Evolutionary conservation across 2,113 vertebrate genomes (phyloP).

Genomic region (Pristiophorus japonicus): DNA sequence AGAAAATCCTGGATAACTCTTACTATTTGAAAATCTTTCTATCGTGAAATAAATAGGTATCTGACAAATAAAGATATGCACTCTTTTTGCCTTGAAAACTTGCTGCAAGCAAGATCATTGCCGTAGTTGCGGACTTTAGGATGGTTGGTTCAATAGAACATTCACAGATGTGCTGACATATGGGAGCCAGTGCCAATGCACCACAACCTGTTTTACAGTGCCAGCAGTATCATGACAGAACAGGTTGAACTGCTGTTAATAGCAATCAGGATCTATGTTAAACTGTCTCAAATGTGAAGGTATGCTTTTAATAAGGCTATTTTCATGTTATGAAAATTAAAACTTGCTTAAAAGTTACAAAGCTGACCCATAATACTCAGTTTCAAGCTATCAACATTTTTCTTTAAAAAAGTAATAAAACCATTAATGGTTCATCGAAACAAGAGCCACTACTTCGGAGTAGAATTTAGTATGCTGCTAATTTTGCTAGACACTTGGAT

Average conservation of each 20-base stretch:
- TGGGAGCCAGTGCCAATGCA: constrained; percentile 63
- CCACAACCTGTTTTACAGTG: constrained; percentile 78
- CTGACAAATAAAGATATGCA: constrained; percentile 46
- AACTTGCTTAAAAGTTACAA: neutral
- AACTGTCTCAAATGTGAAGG: constrained; percentile 37
- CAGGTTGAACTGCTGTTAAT: constrained; percentile 59
- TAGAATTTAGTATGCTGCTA: neutral
- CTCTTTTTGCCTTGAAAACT: constrained; percentile 57
- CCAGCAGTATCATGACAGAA: constrained; percentile 66
- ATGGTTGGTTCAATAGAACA: constrained; percentile 54
- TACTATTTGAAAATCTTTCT: neutral
- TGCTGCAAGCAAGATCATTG: constrained; percentile 62
- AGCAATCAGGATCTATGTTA: constrained; percentile 55
- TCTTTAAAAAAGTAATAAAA: constrained; percentile 9
- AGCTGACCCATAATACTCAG: neutral
- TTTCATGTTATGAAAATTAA: neutral
- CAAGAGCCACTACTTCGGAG: neutral
- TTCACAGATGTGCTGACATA: constrained; percentile 77
- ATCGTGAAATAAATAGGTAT: neutral
- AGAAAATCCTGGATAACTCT: neutral
- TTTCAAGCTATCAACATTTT: neutral
- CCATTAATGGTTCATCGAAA: too few relatives aligned
- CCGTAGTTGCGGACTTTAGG: constrained; percentile 57
- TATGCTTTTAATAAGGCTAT: neutral
- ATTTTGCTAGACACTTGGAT: neutral